Percentiles rank a stretch among this genome's conserved stretches.
phyloP scores from a whole-genome alignment of 1,140 invertebrate genomes.

The Zaprionus tsacasi region DNA sequence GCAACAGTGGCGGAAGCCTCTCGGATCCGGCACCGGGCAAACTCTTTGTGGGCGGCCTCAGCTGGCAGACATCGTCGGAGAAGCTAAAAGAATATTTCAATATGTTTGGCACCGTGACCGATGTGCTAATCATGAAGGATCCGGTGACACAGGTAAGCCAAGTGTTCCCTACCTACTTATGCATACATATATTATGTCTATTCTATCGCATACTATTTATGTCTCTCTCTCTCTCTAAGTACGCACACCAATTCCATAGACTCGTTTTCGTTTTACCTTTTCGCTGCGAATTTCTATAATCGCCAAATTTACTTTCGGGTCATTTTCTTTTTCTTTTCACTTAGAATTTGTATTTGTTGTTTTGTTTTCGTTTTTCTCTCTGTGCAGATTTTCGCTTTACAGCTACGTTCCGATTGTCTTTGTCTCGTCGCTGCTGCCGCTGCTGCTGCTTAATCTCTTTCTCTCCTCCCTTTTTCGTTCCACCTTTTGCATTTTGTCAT shows the following conservation, averaged over 20 bases:
- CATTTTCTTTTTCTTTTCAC: neutral
- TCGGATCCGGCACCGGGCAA: slow-evolving; percentile 93
- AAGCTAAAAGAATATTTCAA: slow-evolving; percentile 95
- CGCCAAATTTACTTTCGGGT: neutral
- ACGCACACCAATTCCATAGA: neutral
- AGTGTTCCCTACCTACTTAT: slow-evolving; percentile 21
- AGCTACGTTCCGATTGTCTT: slow-evolving; percentile 53
- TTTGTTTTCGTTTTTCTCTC: slow-evolving; percentile 15
- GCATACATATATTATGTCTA: slow-evolving; percentile 1
- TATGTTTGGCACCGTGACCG: slow-evolving; percentile 96
- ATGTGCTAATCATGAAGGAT: slow-evolving; percentile 97
- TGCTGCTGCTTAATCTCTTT: slow-evolving; percentile 44
- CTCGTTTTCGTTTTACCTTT: neutral
- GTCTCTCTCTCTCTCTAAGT: slow-evolving; percentile 4
- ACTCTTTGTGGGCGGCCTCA: slow-evolving; percentile 95
- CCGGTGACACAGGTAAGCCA: slow-evolving; percentile 93
- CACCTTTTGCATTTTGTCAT: slow-evolving; percentile 29
- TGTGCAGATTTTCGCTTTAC: slow-evolving; percentile 48
- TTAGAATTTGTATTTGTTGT: slow-evolving; percentile 5
- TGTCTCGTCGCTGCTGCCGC: slow-evolving; percentile 29
- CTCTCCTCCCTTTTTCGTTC: neutral
- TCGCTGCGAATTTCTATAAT: slow-evolving; percentile 14
- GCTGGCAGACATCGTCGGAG: slow-evolving; percentile 96
- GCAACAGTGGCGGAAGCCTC: slow-evolving; percentile 82
- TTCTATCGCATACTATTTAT: slow-evolving; percentile 3